Evolutionary conservation across 2,888 invertebrate genomes (phyloP).

Genomic region (Nezara viridula): DNA sequence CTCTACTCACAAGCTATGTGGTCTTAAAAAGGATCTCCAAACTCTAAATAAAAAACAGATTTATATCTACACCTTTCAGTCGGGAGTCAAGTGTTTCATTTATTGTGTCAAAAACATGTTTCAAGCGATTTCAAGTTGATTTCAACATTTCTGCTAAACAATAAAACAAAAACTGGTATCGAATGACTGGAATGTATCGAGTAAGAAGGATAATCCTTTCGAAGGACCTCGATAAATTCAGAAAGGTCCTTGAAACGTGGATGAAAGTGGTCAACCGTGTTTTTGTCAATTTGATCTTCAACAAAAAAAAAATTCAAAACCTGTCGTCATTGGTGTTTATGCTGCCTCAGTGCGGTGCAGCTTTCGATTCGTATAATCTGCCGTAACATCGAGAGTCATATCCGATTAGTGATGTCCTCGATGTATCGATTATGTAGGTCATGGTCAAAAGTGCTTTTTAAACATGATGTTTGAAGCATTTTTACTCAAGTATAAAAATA

Average conservation of each 20-base stretch:
- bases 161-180: no score
- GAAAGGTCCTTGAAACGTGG: neutral
- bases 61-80: no score
- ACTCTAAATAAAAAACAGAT: no score
- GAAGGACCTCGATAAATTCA: slow-evolving; percentile 2
- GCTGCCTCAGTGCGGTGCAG: neutral
- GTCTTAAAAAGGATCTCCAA: no score
- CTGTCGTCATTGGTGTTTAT: neutral
- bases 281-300: neutral
- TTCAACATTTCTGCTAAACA: no score
- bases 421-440: neutral
- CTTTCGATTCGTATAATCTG: neutral
- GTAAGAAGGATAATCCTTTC: neutral
- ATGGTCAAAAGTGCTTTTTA: neutral
- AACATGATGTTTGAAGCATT: no score
- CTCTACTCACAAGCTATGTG: no score
- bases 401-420: neutral
- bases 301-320: neutral
- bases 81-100: no score
- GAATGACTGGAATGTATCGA: neutral
- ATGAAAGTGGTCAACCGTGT: neutral
- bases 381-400: neutral
- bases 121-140: no score
- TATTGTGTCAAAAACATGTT: no score
- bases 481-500: no score